Percentiles rank a stretch among this genome's conserved stretches.
These are phyloP conservation scores for Calliphora vomitoria DNA, from an alignment of 2,888 invertebrate species.

Conservation along the genomic window DNA sequence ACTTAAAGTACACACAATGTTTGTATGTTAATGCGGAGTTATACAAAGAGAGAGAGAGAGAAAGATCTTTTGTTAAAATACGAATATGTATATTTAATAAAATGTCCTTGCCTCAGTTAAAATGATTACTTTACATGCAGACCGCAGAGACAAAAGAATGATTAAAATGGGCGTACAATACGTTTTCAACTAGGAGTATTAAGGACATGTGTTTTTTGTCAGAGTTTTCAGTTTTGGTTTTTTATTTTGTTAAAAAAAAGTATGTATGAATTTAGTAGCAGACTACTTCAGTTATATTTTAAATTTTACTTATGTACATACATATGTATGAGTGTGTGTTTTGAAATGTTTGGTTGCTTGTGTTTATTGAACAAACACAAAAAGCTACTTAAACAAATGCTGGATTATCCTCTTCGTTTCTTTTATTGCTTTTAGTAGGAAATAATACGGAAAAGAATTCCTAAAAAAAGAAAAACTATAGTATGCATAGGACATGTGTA, in stretches of 20 bases:
- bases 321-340: constrained; percentile 22
- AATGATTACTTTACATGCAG: constrained; percentile 42
- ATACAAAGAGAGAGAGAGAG: neutral
- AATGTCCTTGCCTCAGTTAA: constrained; percentile 18
- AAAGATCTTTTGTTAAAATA: constrained; percentile 45
- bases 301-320: constrained; percentile 27
- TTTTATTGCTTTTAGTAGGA: constrained; percentile 70
- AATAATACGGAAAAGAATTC: constrained; percentile 24
- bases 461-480: constrained; percentile 33
- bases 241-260: constrained; percentile 11
- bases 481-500: constrained; percentile 66
- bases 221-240: neutral
- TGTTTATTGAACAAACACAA: constrained; percentile 74
- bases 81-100: constrained; percentile 16
- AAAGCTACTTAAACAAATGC: constrained; percentile 76
- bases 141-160: constrained; percentile 65
- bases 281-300: constrained; percentile 32
- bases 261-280: constrained; percentile 43
- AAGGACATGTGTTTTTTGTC: constrained; percentile 31
- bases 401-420: constrained; percentile 74
- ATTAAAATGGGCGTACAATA: constrained; percentile 67
- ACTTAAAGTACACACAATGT: neutral
- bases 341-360: constrained; percentile 39
- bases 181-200: constrained; percentile 46
- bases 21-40: neutral